A percentile compares a stretch with the other conserved stretches of the same genome.
Evolutionary conservation across 1,140 invertebrate species (phyloP).

Genomic region (Drosophila pallidifrons): DNA sequence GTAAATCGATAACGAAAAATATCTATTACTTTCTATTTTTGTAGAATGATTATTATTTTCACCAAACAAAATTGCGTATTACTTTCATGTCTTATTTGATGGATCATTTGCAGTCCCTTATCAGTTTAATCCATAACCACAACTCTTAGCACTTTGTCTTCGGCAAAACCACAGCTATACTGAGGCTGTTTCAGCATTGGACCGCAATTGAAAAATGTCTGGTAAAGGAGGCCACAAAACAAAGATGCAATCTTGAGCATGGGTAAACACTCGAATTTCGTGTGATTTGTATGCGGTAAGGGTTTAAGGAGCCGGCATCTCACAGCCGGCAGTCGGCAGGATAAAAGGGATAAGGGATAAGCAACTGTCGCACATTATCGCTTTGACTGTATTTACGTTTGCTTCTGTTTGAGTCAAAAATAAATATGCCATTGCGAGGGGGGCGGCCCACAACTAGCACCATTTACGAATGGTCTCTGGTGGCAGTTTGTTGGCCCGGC

Average conservation of each 20-base stretch:
- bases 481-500: conserved; percentile 22
- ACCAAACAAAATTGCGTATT: background rate
- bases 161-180: conserved; percentile 14
- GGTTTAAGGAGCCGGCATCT: conserved; percentile 18
- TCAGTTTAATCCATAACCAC: background rate
- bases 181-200: conserved; percentile 22
- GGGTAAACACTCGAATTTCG: conserved; percentile 5
- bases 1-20: background rate
- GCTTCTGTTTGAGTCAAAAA: conserved; percentile 45
- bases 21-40: background rate
- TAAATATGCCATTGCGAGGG: conserved; percentile 68
- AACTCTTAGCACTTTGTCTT: conserved; percentile 17
- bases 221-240: conserved; percentile 47
- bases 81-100: conserved; percentile 7
- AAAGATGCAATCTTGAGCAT: conserved; percentile 2
- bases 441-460: conserved; percentile 34
- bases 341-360: conserved; percentile 42
- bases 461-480: conserved; percentile 25
- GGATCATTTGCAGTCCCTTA: conserved; percentile 13
- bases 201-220: conserved; percentile 56
- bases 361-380: conserved; percentile 63
- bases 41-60: background rate
- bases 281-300: conserved; percentile 37
- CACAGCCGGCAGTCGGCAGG: background rate
- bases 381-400: conserved; percentile 47